Evolutionary conservation across 35 echinoderm and acorn worm genomes (phyloP).

Genomic region (Chiridota heheva): DNA sequence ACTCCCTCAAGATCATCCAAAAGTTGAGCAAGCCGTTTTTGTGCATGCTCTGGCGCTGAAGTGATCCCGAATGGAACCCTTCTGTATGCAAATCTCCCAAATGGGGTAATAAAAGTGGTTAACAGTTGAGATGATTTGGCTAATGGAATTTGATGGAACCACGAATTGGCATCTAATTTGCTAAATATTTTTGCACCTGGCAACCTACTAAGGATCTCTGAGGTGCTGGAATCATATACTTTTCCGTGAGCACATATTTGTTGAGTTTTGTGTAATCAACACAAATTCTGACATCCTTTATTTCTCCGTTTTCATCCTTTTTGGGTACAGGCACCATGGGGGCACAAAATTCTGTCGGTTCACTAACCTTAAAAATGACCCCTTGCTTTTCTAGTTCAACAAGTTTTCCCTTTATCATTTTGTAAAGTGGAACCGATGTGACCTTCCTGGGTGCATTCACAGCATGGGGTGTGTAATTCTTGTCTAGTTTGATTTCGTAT

Average conservation of each 20-base stretch:
- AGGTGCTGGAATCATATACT: neutral
- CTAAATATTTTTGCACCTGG: slow-evolving; percentile 44
- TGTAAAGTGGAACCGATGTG: neutral
- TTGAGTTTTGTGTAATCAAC: slow-evolving; percentile 12
- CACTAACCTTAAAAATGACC: slow-evolving; percentile 21
- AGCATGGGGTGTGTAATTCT: neutral
- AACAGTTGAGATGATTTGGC: slow-evolving; percentile 26
- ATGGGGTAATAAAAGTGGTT: slow-evolving; percentile 65
- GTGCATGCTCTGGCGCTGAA: slow-evolving; percentile 53
- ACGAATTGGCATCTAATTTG: slow-evolving; percentile 54
- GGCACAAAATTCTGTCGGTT: slow-evolving; percentile 26
- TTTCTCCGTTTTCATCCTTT: neutral
- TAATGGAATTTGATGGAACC: slow-evolving; percentile 63
- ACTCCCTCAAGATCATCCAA: slow-evolving; percentile 54
- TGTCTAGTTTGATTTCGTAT: neutral
- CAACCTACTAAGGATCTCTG: neutral
- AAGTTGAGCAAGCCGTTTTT: slow-evolving; percentile 45
- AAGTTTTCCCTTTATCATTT: slow-evolving; percentile 26
- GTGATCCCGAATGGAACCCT: slow-evolving; percentile 48
- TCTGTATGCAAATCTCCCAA: slow-evolving; percentile 46
- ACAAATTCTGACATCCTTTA: slow-evolving; percentile 32
- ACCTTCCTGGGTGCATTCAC: neutral
- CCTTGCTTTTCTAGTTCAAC: neutral
- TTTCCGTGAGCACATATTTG: neutral
- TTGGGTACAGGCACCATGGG: slow-evolving; percentile 31